These are phyloP conservation scores for Bombus soroeensis DNA, from an alignment of 1,140 invertebrate genomes.

Conservation along the genomic window DNA sequence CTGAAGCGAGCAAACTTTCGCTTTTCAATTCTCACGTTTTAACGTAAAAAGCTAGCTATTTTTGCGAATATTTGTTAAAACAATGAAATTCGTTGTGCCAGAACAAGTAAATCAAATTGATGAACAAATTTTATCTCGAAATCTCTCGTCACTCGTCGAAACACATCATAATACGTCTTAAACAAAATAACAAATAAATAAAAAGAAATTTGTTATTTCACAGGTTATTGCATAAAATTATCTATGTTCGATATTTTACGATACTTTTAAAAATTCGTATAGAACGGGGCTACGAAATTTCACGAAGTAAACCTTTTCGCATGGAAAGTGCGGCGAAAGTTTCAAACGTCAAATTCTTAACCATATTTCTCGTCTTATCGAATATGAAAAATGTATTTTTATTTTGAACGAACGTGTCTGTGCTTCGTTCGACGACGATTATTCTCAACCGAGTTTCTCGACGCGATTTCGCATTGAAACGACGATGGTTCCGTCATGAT, in stretches of 20 bases:
- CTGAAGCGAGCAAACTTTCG: not conserved
- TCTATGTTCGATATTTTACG: not conserved
- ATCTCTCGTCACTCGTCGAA: not conserved
- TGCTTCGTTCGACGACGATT: not conserved
- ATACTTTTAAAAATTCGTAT: not conserved
- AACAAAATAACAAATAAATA: too few relatives aligned
- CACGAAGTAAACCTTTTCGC: not conserved
- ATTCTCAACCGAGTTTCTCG: not conserved
- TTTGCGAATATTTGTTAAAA: not conserved
- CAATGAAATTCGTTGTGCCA: not conserved
- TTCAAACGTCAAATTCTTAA: not conserved
- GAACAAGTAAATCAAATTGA: not conserved
- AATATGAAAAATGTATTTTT: not conserved
- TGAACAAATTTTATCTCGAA: not conserved
- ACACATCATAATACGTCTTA: not conserved
- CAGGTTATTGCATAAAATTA: not conserved
- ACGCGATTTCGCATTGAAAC: too few relatives aligned
- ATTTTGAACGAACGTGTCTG: slow-evolving; percentile 9
- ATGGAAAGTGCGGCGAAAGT: slow-evolving; percentile 22
- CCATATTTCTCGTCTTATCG: not conserved
- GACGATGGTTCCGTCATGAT: not conserved
- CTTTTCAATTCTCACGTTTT: not conserved
- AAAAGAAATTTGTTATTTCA: too few relatives aligned
- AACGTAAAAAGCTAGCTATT: not conserved
- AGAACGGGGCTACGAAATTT: not conserved